Percentiles rank a stretch among this genome's conserved stretches.
phyloP scores from a whole-genome alignment of 2,797 vertebrate genomes.

The Hippoglossus hippoglossus region DNA sequence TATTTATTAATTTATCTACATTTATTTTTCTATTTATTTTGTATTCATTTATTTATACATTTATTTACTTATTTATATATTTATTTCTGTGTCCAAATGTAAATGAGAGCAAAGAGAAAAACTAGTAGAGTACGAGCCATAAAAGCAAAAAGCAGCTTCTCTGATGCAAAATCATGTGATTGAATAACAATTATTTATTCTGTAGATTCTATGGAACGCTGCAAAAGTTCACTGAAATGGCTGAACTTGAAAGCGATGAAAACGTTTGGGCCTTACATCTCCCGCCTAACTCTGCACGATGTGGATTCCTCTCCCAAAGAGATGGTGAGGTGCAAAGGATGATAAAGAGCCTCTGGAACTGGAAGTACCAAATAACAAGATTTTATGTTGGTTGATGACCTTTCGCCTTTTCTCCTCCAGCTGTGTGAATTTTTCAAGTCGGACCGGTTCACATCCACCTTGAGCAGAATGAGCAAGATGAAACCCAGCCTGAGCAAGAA shows the following conservation, averaged over 20 bases:
- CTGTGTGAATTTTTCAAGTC: constrained; percentile 72
- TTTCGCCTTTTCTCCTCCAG: constrained; percentile 52
- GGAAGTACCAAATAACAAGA: neutral
- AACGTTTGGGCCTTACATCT: constrained; percentile 75
- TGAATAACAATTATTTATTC: neutral
- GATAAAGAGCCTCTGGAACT: neutral
- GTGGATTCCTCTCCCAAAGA: constrained; percentile 57
- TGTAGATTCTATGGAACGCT: constrained; percentile 16
- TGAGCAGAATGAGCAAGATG: constrained; percentile 37
- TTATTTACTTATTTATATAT: no score
- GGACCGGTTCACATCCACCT: constrained; percentile 42
- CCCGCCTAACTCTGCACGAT: constrained; percentile 53
- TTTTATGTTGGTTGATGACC: neutral
- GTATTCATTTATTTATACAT: no score
- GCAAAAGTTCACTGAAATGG: constrained; percentile 63
- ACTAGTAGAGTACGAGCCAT: neutral
- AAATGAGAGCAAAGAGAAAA: no score
- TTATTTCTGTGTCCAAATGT: no score
- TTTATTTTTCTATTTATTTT: no score
- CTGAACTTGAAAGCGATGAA: constrained; percentile 46
- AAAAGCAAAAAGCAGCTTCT: neutral
- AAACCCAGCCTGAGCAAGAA: constrained; percentile 49
- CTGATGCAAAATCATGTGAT: neutral
- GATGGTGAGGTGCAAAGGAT: constrained; percentile 54
- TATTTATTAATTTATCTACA: no score